Evolutionary conservation across 1,140 invertebrate species (phyloP).

Genomic region (Drosophila busckii): DNA sequence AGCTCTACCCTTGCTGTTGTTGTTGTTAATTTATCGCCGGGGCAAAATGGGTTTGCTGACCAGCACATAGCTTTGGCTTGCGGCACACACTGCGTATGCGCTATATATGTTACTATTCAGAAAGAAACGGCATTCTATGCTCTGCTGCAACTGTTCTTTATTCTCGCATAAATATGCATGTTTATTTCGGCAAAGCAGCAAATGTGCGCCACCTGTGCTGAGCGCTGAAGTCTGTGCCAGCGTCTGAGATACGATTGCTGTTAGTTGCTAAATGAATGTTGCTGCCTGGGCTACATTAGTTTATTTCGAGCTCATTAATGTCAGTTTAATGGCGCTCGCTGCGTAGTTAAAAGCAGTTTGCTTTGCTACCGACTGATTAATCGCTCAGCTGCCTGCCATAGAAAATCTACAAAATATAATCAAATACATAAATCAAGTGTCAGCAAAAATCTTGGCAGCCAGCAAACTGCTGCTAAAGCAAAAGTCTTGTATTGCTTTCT

Average conservation of each 20-base stretch:
- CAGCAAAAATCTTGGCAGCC: slow-evolving; percentile 18
- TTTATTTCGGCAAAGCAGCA: too few relatives aligned
- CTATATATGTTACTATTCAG: slow-evolving; percentile 47
- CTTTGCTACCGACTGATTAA: too few relatives aligned
- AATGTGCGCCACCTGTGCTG: slow-evolving; percentile 44
- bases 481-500: too few relatives aligned
- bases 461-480: slow-evolving; percentile 35
- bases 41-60: slow-evolving; percentile 58
- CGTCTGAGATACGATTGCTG: too few relatives aligned
- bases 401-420: slow-evolving; percentile 30
- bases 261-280: too few relatives aligned
- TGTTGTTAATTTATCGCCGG: slow-evolving; percentile 59
- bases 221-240: slow-evolving; percentile 43
- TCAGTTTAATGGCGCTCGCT: not conserved
- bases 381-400: not conserved
- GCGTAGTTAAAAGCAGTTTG: too few relatives aligned
- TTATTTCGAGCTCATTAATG: slow-evolving; percentile 36
- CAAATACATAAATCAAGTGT: slow-evolving; percentile 50
- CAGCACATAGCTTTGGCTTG: slow-evolving; percentile 22
- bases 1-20: slow-evolving; percentile 10
- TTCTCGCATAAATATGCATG: too few relatives aligned
- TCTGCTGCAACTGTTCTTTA: slow-evolving; percentile 27
- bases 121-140: slow-evolving; percentile 41
- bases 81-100: slow-evolving; percentile 47
- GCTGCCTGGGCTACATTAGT: too few relatives aligned